Evolutionary conservation across 2,888 invertebrate genomes (phyloP).

Genomic region (Cephalotes varians): DNA sequence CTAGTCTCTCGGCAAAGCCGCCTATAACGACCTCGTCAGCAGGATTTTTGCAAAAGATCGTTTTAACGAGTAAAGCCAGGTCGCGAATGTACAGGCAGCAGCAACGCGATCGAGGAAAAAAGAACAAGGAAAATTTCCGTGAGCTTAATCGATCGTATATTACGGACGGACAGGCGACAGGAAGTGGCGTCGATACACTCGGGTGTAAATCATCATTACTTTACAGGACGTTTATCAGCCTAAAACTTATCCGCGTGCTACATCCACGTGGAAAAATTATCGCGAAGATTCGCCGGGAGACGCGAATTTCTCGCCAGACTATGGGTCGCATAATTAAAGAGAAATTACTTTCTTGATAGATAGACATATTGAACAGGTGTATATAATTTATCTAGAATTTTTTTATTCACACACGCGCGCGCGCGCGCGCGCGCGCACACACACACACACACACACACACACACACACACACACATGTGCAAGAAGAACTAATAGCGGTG

Average conservation of each 20-base stretch:
- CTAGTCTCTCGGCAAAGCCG: not conserved
- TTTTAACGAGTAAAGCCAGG: slow-evolving; percentile 51
- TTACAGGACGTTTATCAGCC: slow-evolving; percentile 66
- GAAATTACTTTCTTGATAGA: slow-evolving; percentile 19
- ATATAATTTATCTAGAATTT: slow-evolving; percentile 22
- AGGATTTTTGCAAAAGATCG: slow-evolving; percentile 45
- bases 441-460: not conserved
- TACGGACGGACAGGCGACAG: slow-evolving; percentile 63
- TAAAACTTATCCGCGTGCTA: slow-evolving; percentile 13
- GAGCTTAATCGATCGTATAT: slow-evolving; percentile 68
- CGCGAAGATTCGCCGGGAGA: slow-evolving; percentile 14
- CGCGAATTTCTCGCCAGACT: slow-evolving; percentile 17
- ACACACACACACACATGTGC: no score
- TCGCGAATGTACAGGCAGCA: not conserved
- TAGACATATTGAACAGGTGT: not conserved
- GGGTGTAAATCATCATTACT: slow-evolving; percentile 71
- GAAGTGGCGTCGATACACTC: slow-evolving; percentile 65
- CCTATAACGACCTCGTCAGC: slow-evolving; percentile 25
- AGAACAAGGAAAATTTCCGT: slow-evolving; percentile 51
- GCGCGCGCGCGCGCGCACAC: not conserved
- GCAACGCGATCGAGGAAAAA: slow-evolving; percentile 37
- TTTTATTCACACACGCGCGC: not conserved
- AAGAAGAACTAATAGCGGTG: not conserved
- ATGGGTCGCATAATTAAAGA: slow-evolving; percentile 11
- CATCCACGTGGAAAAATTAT: slow-evolving; percentile 8